Evolutionary conservation across 2,113 vertebrate species (phyloP), one percentile per base, ranked within the genome.

Genomic region (Paralichthys olivaceus): DNA sequence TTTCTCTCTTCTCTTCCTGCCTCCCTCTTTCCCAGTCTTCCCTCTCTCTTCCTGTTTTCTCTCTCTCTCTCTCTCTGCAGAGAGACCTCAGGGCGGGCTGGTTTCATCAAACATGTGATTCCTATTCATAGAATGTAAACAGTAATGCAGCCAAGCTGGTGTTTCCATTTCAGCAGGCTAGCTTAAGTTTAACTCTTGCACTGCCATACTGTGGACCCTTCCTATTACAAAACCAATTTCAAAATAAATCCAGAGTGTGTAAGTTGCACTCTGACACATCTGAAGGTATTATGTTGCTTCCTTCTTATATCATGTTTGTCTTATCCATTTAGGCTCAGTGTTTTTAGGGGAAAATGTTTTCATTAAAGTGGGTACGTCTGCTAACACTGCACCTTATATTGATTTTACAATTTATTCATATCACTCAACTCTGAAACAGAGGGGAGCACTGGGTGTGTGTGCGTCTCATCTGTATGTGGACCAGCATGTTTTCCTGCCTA

Each of bases 121-220:
- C 90, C 90, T 94, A 92, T 92, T 94, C 90, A 93, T 90, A 92
- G 90, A 93, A 92, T 78, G 84, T 89, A 93, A 93, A 93, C 91
- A 94, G 84, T 88, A 81, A 77, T 60, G 72, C 74, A 75, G 90
- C 85, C 87, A 88, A 79, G 81, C 68, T 26, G 61, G 71, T 70
- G 77, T 91, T 88, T 92, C 88, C 90, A 89, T 89, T 89, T 87
- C 87, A 81, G 32, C 81, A 84, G 87, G 70, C 40, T 5, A 81
- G 40, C 74, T 83, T 79, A 78, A 28, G 22, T 49, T 74, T 91
- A 92, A 89, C 87, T 47, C 80, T 75, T 51, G 82, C 63, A 34
- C 65, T 64, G 69, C 80, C 53, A n/a, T 49, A 51, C 34, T 4
- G 69, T 57, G 59, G 17, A 67, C 28, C 3, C 58, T 29, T 47